Evolutionary conservation across 2,888 invertebrate genomes (phyloP), one percentile per base, ranked within the genome.

Genomic region (Ectemnius cavifrons): DNA sequence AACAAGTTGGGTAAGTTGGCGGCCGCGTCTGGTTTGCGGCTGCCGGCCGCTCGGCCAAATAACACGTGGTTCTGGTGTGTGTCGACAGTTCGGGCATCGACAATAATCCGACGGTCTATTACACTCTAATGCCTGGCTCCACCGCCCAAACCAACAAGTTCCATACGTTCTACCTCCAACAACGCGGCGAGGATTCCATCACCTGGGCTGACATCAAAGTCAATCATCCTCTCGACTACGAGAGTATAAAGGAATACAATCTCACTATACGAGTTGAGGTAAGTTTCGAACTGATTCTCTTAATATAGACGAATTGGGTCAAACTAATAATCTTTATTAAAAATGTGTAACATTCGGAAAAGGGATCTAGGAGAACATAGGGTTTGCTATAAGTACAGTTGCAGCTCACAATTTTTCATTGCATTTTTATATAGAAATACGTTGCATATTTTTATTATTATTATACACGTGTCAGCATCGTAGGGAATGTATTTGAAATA

Each of bases 161-260:
- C 92, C 97, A 98, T 92, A 97, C 97, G 78, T 98, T 98, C 92
- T 98, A 98, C 92, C 94, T 98, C 84, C 97, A 98, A 94, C 98
- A 98, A 93, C 94, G 98, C 88, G 95, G 96, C 82, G 97, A 97
- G 89, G 96, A 97, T 90, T 97, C 97, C 78, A 96, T 96, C 90
- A 98, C 97, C 83, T 98, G 97, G 97, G 98, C 97, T 6, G 97
- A 98, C 91, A 97, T 97, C 91, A 97, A 97, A 93, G 98, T 98
- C 86, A 98, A 98, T 92, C 97, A 98, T 93, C 97, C 97, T 28
- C 92, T 98, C 88, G 98, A 98, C 92, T 98, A 96, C 90, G 98
- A 98, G 91, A 96, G 95, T 86, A 97, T 98, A 91, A 97, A 97
- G 92, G 97, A 98, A 90, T 98, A 98, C 91, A 98, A 98, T 93